A percentile compares a stretch with the other conserved stretches of the same genome.
Conservation (phyloP, 2,797 vertebrate genomes). For the Schizopygopsis pylzovi region DNA sequence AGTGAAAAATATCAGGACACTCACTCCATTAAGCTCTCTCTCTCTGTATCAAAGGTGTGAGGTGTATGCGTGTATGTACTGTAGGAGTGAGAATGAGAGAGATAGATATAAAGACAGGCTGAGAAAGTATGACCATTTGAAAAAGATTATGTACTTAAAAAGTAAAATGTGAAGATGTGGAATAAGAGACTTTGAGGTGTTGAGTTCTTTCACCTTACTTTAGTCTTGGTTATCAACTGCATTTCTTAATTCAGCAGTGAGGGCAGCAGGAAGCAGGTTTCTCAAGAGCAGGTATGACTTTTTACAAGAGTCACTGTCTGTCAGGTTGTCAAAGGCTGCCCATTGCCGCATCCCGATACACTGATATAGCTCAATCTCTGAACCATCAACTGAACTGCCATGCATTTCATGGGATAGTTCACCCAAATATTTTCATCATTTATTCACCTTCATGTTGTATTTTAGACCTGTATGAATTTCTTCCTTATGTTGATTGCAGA, state of each 20-base stretch:
- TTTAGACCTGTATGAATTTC: not conserved
- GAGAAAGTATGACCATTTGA: not conserved
- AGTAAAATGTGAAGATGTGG: not conserved
- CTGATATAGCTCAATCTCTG: not conserved
- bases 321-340: not conserved
- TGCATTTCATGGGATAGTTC: not conserved
- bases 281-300: not conserved
- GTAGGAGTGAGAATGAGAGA: not conserved
- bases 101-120: not conserved
- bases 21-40: constrained; percentile 22
- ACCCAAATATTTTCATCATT: not conserved
- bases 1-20: constrained; percentile 43
- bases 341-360: not conserved
- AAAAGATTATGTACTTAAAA: not conserved
- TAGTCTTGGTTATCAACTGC: not conserved
- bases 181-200: not conserved
- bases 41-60: constrained; percentile 3
- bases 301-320: not conserved
- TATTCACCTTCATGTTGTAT: not conserved
- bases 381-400: too few species aligned
- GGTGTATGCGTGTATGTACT: not conserved
- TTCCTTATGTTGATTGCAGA: not conserved
- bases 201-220: constrained; percentile 1
- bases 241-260: constrained; percentile 5
- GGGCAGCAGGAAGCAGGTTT: not conserved